These are phyloP conservation scores for Myathropa florea DNA, from an alignment of 2,888 invertebrate species.

Conservation along the genomic window DNA sequence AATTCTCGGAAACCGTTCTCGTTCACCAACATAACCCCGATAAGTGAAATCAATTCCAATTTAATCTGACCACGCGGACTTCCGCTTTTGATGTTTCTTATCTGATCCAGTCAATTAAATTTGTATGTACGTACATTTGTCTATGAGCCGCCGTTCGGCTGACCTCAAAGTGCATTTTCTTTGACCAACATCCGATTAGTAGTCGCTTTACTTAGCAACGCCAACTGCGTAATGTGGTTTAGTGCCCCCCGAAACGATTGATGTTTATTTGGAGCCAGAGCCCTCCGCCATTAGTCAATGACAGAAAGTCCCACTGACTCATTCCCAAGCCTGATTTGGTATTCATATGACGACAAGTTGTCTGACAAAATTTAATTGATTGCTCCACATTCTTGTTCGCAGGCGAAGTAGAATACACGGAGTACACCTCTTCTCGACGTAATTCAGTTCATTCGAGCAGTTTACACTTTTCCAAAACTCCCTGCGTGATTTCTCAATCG, in stretches of 20 bases:
- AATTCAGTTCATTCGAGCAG: too few relatives aligned
- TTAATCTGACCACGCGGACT: background rate
- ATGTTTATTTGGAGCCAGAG: constrained; percentile 26
- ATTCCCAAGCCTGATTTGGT: constrained; percentile 15
- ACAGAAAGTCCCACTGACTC: background rate
- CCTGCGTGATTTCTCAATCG: constrained; percentile 1
- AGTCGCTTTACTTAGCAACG: too few relatives aligned
- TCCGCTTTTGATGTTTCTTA: constrained; percentile 28
- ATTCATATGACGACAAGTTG: constrained; percentile 33
- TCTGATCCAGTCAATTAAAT: constrained; percentile 6
- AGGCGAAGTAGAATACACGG: constrained; percentile 15
- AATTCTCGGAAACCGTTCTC: constrained; percentile 6
- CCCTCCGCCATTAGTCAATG: background rate
- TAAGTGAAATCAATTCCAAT: constrained; percentile 36
- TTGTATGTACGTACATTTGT: background rate
- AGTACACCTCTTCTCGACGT: background rate
- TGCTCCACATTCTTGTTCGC: constrained; percentile 33
- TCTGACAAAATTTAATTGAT: constrained; percentile 43
- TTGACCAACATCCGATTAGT: background rate
- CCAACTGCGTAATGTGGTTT: constrained; percentile 37
- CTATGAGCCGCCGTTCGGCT: background rate
- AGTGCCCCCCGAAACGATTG: constrained; percentile 15
- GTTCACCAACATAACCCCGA: constrained; percentile 32
- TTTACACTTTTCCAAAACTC: background rate
- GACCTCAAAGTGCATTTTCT: constrained; percentile 45